phyloP scores from a whole-genome alignment of 2,797 vertebrate genomes.

The Peromyscus aztecus region DNA sequence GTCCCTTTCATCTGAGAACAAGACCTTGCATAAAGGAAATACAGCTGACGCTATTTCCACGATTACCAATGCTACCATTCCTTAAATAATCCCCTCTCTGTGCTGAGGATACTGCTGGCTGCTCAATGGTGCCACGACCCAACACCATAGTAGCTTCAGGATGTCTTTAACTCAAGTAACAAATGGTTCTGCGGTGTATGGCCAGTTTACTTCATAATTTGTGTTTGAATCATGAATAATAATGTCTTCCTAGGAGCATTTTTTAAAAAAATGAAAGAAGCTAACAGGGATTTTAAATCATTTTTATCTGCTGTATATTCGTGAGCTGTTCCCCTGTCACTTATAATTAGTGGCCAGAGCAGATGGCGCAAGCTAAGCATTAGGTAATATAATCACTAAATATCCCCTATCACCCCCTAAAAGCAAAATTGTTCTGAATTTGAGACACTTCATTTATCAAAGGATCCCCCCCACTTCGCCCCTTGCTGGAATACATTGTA shows the following conservation, averaged over 20 bases:
- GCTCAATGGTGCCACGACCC: not conserved
- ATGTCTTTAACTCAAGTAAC: constrained; percentile 71
- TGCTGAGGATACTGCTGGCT: not conserved
- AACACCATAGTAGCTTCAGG: constrained; percentile 46
- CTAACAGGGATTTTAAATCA: constrained; percentile 80
- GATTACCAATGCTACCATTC: not conserved
- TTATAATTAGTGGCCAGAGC: constrained; percentile 74
- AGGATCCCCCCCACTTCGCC: constrained; percentile 48
- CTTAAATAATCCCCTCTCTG: constrained; percentile 53
- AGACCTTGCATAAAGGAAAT: constrained; percentile 44
- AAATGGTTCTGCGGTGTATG: constrained; percentile 32
- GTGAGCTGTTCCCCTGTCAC: constrained; percentile 77
- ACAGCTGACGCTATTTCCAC: constrained; percentile 55
- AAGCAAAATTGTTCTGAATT: constrained; percentile 69
- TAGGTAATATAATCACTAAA: constrained; percentile 81
- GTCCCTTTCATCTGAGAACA: constrained; percentile 42
- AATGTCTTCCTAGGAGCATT: constrained; percentile 76
- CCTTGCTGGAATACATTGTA: constrained; percentile 56
- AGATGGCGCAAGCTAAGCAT: constrained; percentile 83
- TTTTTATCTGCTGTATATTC: constrained; percentile 79
- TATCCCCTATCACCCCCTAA: not conserved
- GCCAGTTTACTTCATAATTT: constrained; percentile 75
- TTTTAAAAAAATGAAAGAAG: constrained; percentile 68
- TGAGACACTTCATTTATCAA: constrained; percentile 65
- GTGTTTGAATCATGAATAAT: constrained; percentile 80